phyloP scores from a whole-genome alignment of 2,113 vertebrate species.

The Macaca mulatta region DNA sequence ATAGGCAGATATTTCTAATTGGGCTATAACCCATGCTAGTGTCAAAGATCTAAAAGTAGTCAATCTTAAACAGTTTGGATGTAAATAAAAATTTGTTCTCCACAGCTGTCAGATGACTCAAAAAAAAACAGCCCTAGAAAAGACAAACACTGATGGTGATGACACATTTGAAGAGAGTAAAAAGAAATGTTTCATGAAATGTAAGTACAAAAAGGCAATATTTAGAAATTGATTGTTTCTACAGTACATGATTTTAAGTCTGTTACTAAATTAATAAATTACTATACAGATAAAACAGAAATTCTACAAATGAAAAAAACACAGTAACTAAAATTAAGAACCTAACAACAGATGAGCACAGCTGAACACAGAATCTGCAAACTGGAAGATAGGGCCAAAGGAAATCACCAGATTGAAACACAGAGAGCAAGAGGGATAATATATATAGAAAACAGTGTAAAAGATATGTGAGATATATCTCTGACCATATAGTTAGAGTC shows the following conservation, averaged over 20 bases:
- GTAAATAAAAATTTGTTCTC: not conserved
- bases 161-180: not conserved
- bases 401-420: not conserved
- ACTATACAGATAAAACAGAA: not conserved
- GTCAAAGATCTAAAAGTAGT: not conserved
- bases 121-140: not conserved
- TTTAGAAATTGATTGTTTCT: not conserved
- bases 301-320: conserved; percentile 2
- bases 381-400: not conserved
- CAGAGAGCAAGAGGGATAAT: not conserved
- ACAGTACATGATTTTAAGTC: not conserved
- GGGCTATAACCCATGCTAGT: not conserved
- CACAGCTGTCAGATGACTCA: not conserved
- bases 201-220: not conserved
- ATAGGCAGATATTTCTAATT: not conserved
- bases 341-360: not conserved
- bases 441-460: not conserved
- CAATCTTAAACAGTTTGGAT: conserved; percentile 1
- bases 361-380: not conserved
- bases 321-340: not conserved
- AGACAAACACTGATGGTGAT: not conserved
- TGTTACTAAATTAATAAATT: conserved; percentile 21
- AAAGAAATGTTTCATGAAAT: not conserved
- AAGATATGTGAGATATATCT: not conserved
- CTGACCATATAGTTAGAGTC: not conserved